Percentiles rank a stretch among this genome's conserved stretches.
These are phyloP conservation scores for Ictalurus punctatus DNA, from an alignment of 2,113 vertebrate genomes.

Conservation along the genomic window DNA sequence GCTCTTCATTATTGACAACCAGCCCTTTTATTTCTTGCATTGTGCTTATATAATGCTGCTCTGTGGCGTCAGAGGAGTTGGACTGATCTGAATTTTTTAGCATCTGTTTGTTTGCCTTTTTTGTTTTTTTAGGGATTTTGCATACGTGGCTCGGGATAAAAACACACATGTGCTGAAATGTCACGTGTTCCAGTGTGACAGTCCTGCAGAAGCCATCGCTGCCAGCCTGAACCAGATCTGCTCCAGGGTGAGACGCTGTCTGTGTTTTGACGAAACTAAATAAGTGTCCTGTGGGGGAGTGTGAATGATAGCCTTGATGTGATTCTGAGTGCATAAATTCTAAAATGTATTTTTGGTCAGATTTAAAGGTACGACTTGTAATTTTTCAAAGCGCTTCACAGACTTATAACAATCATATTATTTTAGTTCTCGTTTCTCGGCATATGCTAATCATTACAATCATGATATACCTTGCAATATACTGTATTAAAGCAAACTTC, in stretches of 20 bases:
- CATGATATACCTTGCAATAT: not conserved
- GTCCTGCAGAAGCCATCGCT: slow-evolving; percentile 93
- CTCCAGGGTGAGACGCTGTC: slow-evolving; percentile 80
- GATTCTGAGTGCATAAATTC: too few species aligned
- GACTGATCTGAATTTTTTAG: not conserved
- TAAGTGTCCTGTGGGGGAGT: not conserved
- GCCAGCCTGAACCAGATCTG: slow-evolving; percentile 97
- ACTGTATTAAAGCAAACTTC: not conserved
- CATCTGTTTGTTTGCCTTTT: not conserved
- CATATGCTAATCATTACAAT: not conserved
- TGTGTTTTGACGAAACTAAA: not conserved
- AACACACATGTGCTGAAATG: slow-evolving; percentile 96
- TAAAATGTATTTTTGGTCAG: not conserved
- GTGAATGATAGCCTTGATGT: not conserved
- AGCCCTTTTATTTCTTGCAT: not conserved
- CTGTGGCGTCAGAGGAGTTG: not conserved
- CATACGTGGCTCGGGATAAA: slow-evolving; percentile 95
- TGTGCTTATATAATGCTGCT: not conserved
- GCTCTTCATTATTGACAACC: not conserved
- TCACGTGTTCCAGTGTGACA: slow-evolving; percentile 98
- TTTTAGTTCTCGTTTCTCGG: not conserved
- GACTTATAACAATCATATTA: not conserved
- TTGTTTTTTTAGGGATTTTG: slow-evolving; percentile 84
- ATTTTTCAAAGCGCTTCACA: too few species aligned
- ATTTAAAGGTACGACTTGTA: not conserved